Conservation (phyloP, 2,113 vertebrate species). For the Scartelaos histophorus region DNA sequence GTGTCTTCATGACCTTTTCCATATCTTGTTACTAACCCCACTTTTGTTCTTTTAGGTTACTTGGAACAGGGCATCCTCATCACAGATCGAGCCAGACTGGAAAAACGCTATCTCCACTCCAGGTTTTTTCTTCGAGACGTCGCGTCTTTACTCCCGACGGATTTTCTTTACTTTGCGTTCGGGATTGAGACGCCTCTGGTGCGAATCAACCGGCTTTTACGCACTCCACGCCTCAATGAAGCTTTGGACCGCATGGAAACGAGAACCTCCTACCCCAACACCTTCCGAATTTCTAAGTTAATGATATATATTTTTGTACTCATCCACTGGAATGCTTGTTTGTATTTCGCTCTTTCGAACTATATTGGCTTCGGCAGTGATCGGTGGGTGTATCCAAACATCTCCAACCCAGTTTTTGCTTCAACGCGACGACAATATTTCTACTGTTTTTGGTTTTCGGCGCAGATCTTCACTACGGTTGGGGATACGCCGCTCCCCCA, state of each 20-base stretch:
- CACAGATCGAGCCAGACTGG: slow-evolving; percentile 66
- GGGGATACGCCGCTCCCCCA: slow-evolving; percentile 81
- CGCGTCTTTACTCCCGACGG: slow-evolving; percentile 81
- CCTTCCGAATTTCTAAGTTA: slow-evolving; percentile 86
- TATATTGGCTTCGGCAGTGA: slow-evolving; percentile 84
- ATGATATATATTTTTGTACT: slow-evolving; percentile 86
- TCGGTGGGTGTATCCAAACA: slow-evolving; percentile 88
- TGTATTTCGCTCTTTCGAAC: slow-evolving; percentile 87
- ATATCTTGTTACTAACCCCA: no score
- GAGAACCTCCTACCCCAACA: slow-evolving; percentile 82
- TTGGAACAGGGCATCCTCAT: slow-evolving; percentile 88
- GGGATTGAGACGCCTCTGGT: slow-evolving; percentile 73
- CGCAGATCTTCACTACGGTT: slow-evolving; percentile 86
- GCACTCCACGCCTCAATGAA: slow-evolving; percentile 77
- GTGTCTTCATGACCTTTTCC: no score
- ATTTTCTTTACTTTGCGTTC: slow-evolving; percentile 79
- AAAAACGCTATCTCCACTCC: slow-evolving; percentile 78
- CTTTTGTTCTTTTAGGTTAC: slow-evolving; percentile 75
- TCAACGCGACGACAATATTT: slow-evolving; percentile 83
- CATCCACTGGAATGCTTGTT: slow-evolving; percentile 90
- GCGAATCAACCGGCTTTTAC: slow-evolving; percentile 87
- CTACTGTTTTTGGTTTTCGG: slow-evolving; percentile 92
- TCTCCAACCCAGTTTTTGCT: slow-evolving; percentile 63
- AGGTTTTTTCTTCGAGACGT: slow-evolving; percentile 77
- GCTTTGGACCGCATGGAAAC: slow-evolving; percentile 88